Evolutionary conservation across 2,797 vertebrate species (phyloP), one percentile per base, ranked within the genome.

Genomic region (Gobionotothen gibberifrons): DNA sequence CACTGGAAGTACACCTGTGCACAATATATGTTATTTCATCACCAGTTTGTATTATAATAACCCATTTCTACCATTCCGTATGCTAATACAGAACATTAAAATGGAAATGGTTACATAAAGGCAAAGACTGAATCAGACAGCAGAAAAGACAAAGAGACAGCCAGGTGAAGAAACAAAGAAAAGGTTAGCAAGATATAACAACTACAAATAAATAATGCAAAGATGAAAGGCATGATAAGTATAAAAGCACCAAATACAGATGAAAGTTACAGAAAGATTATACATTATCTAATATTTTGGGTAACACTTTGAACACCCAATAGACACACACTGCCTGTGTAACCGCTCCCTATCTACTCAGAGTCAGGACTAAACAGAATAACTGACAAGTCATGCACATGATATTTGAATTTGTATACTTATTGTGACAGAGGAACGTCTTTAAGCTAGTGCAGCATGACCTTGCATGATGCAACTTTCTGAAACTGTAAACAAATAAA

Each of bases 151-250:
- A 51, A 68, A 72, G 26, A 26, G 26, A 55, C 36, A 59, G 54
- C 57, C 51, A 43, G n/a, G 64, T 54, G 21, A 40, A 62, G 32
- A 64, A 46, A 63, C 12, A 47, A 17, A 78, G n/a, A 21, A 29
- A 39, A 43, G 76, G 67, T 61, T 22, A 70, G 17, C 16, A 42
- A 71, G 69, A 59, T 49, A 69, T 10, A 10, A 5, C 46, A 54
- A 65, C 46, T 22, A 40, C 58, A 16, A 16, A 39, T 26, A 29
- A 51, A 60, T 43, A 56, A 55, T 36, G 32, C 29, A 21, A 15
- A 26, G 39, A 47, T 55, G 26, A 74, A 64, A 72, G 17, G 36
- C 22, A 36, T 9, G 58, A 42, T 32, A 40, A 49, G 55, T 22
- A 39, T 46, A 39, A 36, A 36, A 8, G 32, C 32, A 47, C 14